Percentiles rank a stretch among this genome's conserved stretches.
These are phyloP conservation scores for Gorsachius goisagi DNA, from an alignment of 2,113 vertebrate species.

Conservation along the genomic window DNA sequence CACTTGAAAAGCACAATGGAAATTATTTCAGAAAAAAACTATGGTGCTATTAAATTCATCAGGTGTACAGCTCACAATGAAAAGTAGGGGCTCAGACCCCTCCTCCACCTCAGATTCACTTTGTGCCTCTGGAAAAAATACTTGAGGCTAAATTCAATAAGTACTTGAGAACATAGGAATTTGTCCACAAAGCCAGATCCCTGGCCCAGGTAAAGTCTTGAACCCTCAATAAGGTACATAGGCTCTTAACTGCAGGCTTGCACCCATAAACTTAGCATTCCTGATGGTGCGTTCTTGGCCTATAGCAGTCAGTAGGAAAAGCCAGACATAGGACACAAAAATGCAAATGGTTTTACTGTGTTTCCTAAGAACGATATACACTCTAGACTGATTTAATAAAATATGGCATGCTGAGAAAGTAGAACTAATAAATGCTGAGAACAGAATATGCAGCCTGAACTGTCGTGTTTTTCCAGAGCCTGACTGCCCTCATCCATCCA, in stretches of 20 bases:
- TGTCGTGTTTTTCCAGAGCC: background rate
- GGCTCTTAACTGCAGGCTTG: background rate
- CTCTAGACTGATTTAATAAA: background rate
- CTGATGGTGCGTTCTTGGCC: background rate
- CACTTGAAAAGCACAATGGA: background rate
- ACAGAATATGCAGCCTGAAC: background rate
- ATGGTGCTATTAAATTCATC: background rate
- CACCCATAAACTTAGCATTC: background rate
- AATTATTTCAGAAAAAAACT: background rate
- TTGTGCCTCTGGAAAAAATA: background rate
- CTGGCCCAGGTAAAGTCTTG: background rate
- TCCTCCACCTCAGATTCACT: background rate
- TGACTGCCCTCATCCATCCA: background rate
- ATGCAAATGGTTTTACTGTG: background rate
- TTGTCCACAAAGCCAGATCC: background rate
- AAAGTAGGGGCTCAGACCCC: background rate
- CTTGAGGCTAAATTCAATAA: background rate
- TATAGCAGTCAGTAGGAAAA: background rate
- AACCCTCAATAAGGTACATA: fast-evolving
- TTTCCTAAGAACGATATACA: background rate
- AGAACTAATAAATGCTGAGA: background rate
- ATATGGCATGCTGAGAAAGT: background rate
- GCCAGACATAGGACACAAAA: background rate
- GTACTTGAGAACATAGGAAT: background rate
- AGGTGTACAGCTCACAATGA: background rate